Conservation (phyloP, 2,888 invertebrate species). For the Rhagonycha lutea region DNA sequence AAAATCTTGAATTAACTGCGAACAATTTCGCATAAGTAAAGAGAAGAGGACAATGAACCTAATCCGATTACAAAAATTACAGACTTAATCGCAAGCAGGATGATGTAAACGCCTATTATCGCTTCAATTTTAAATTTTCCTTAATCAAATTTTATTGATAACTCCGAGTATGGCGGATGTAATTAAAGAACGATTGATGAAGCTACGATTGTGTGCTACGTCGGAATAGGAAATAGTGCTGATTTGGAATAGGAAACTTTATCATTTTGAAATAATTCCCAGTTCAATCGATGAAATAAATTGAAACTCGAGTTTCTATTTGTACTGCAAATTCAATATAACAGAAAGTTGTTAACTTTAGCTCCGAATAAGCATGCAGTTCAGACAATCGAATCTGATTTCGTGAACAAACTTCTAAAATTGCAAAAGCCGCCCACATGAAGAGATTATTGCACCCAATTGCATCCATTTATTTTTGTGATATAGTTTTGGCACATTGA, state of each 20-base stretch:
- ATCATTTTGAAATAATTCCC: neutral
- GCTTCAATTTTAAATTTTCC: neutral
- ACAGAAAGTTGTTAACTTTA: neutral
- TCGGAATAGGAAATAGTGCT: slow-evolving; percentile 6
- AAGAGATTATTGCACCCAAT: too few species aligned
- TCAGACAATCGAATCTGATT: too few species aligned
- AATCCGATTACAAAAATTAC: too few species aligned
- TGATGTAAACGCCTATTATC: neutral
- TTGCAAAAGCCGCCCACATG: too few species aligned
- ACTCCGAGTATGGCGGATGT: slow-evolving; percentile 1
- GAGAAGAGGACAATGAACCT: too few species aligned
- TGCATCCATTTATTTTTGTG: too few species aligned
- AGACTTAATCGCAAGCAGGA: neutral
- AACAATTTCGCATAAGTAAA: too few species aligned
- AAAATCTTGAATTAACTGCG: too few species aligned
- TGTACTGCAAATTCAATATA: neutral
- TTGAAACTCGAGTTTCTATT: neutral
- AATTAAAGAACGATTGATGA: slow-evolving; percentile 12
- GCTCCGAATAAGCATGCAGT: neutral
- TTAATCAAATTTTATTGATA: neutral
- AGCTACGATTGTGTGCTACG: slow-evolving; percentile 4
- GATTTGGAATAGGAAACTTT: neutral
- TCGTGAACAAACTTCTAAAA: too few species aligned
- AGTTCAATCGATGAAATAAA: neutral
- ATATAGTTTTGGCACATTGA: too few species aligned